Evolutionary conservation across 1,140 invertebrate genomes (phyloP).

Genomic region (Glossosoma conforme): DNA sequence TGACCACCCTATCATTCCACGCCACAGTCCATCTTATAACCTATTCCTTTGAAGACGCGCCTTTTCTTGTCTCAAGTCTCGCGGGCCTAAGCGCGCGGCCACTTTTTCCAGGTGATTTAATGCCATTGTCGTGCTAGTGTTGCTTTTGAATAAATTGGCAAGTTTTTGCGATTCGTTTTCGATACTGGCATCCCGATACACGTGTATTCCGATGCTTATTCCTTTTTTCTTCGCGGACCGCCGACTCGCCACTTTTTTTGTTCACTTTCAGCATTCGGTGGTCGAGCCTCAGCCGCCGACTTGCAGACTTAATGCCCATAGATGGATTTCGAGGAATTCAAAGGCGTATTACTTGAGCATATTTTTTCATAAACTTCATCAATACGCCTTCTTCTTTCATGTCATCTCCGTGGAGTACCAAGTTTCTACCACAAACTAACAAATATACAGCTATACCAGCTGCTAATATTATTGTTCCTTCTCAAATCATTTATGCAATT

Average conservation of each 20-base stretch:
- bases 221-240: conserved; percentile 4
- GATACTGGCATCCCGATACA: conserved; percentile 22
- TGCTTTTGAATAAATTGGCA: conserved; percentile 28
- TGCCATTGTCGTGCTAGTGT: conserved; percentile 18
- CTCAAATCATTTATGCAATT: too few species aligned
- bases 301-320: not conserved
- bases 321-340: not conserved
- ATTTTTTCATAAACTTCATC: too few species aligned
- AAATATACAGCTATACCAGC: too few species aligned
- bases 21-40: not conserved
- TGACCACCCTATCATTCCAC: not conserved
- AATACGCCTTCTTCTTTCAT: too few species aligned
- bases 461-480: too few species aligned
- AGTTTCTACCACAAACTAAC: too few species aligned
- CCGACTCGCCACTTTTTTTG: too few species aligned
- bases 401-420: too few species aligned
- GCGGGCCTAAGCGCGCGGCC: conserved; percentile 10
- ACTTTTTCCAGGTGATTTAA: conserved; percentile 26
- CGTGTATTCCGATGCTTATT: conserved; percentile 17
- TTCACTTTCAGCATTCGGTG: too few species aligned
- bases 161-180: conserved; percentile 26
- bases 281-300: too few species aligned
- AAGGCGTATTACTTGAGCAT: too few species aligned
- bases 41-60: not conserved
- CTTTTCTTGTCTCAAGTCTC: conserved; percentile 4